phyloP scores from a whole-genome alignment of 1,140 invertebrate genomes.

The Apolygus lucorum region DNA sequence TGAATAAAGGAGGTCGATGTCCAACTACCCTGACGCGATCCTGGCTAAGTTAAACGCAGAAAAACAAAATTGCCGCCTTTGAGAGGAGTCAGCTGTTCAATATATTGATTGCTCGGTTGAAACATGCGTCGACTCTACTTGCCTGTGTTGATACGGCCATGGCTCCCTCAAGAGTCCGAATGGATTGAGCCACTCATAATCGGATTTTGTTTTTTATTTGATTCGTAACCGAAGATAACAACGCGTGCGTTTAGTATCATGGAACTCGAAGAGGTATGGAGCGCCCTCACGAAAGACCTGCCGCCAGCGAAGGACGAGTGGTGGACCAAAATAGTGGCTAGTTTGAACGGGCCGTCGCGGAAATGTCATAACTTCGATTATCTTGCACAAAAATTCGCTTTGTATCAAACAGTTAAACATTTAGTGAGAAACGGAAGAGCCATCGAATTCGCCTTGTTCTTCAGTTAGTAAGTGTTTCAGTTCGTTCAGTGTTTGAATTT shows the following conservation, averaged over 20 bases:
- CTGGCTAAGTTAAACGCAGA: too few species aligned
- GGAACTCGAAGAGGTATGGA: conserved; percentile 21
- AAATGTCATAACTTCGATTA: conserved; percentile 38
- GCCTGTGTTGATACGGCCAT: too few species aligned
- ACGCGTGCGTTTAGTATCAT: background rate
- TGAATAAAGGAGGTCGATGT: too few species aligned
- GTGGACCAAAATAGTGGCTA: conserved; percentile 29
- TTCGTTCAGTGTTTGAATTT: too few species aligned
- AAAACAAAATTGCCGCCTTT: too few species aligned
- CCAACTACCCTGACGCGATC: too few species aligned
- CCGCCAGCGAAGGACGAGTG: conserved; percentile 19
- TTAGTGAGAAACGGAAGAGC: conserved; percentile 37
- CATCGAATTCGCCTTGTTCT: conserved; percentile 41
- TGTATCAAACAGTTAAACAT: conserved; percentile 37
- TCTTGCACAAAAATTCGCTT: conserved; percentile 37
- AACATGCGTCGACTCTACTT: too few species aligned
- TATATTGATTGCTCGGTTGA: too few species aligned
- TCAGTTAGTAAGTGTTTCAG: conserved; percentile 41
- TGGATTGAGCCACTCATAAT: too few species aligned
- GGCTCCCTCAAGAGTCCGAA: too few species aligned
- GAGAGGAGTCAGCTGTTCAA: too few species aligned
- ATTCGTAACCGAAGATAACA: too few species aligned
- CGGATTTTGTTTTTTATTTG: background rate
- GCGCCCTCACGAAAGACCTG: conserved; percentile 21
- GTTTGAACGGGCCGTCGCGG: conserved; percentile 29